Evolutionary conservation across 1,140 invertebrate species (phyloP), one percentile per base, ranked within the genome.

Genomic region (Drosophila carrolli): DNA sequence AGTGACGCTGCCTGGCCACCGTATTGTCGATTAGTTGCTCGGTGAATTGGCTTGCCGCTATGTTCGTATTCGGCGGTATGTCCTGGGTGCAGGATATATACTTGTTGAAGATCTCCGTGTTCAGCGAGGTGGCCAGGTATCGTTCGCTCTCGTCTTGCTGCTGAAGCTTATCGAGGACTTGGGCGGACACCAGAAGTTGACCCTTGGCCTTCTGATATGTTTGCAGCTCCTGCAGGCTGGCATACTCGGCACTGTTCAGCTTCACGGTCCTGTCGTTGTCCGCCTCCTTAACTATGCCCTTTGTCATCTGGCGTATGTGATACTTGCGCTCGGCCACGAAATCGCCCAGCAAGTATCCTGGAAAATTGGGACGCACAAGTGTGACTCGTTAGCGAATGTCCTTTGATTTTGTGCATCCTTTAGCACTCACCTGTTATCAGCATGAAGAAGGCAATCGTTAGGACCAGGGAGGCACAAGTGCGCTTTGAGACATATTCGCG

Each of bases 401-500:
- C 54, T 50, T 9, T 43, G 19, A 13, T 10, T 16, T 29, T 23
- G 19, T n/a, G 9, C 48, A 60, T 71, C 41, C 35, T 58, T 41
- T 40, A n/a, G 14, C 32, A 55, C 90, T 58, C 55, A 92, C 92
- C 92, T 67, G 90, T 77, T 68, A 92, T 91, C 38, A 92, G 77
- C 71, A 91, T 92, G 43, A 92, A 90, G 67, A 92, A 91, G 74
- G 70, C 91, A 65, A 92, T 90, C 59, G 84, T 92, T 61, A 92
- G 77, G 11, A 92, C 80, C 38, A 92, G 66, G 19, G 81, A 85
- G 55, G 90, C 74, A 50, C 91, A 92, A n/a, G 92, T 92, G 14
- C 92, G 83, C 68, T 92, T 92, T 13, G 84, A 81, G 40, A 92
- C 75, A 65, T 90, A 92, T 66, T 92, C 88, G 11, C 90, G 90